Conservation (phyloP, 2,113 vertebrate species). For the Athene cunicularia region DNA sequence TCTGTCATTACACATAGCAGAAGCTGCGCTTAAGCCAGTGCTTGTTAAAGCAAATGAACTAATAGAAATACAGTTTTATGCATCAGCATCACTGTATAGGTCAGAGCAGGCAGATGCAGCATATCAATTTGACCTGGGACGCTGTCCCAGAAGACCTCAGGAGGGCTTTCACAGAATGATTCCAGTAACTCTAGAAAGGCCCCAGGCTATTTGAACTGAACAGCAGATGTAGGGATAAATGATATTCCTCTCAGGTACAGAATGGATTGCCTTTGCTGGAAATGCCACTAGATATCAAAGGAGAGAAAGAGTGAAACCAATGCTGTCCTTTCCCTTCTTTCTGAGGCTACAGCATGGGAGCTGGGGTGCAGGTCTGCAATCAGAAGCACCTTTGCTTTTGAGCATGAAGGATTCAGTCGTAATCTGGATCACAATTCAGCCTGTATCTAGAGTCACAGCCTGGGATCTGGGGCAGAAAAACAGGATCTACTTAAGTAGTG, state of each 20-base stretch:
- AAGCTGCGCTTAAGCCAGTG: background rate
- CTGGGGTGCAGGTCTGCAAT: background rate
- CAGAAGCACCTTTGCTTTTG: background rate
- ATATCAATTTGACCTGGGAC: background rate
- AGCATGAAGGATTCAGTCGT: background rate
- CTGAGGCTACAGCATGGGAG: background rate
- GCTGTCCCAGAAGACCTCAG: background rate
- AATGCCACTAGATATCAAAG: background rate
- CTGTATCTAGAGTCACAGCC: background rate
- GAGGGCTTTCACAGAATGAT: background rate
- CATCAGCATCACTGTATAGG: background rate
- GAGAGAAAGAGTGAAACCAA: background rate
- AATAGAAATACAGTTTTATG: background rate
- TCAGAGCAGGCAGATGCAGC: background rate
- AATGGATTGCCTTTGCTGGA: background rate
- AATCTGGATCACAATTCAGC: background rate
- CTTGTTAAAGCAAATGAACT: constrained; percentile 15
- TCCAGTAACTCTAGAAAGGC: background rate
- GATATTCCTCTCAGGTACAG: background rate
- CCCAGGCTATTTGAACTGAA: background rate
- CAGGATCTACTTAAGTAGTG: background rate
- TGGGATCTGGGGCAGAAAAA: background rate
- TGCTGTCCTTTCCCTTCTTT: background rate
- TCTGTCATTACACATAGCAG: background rate
- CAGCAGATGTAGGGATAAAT: constrained; percentile 1